A percentile compares a stretch with the other conserved stretches of the same genome.
Evolutionary conservation across 2,888 invertebrate genomes (phyloP).

Genomic region (Leucozona laternaria): DNA sequence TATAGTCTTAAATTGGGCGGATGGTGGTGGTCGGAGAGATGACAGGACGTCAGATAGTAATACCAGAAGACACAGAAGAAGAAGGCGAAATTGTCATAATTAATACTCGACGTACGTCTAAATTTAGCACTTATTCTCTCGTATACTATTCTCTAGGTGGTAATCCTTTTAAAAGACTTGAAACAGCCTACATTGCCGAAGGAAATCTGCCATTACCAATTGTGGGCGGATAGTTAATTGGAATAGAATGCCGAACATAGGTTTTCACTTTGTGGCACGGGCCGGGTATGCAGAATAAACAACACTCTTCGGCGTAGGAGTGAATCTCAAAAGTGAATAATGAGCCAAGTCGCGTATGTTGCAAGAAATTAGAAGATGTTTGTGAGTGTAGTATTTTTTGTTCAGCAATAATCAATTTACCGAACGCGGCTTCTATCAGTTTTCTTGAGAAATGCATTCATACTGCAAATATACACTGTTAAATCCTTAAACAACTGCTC

Average conservation of each 20-base stretch:
- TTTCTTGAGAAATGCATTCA: constrained; percentile 53
- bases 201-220: constrained; percentile 73
- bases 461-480: constrained; percentile 41
- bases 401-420: constrained; percentile 52
- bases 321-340: constrained; percentile 68
- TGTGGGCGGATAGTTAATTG: constrained; percentile 76
- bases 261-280: constrained; percentile 71
- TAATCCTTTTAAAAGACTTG: constrained; percentile 59
- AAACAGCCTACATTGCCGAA: constrained; percentile 20
- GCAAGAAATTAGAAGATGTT: constrained; percentile 31
- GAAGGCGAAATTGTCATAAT: constrained; percentile 74
- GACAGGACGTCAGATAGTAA: constrained; percentile 73
- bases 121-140: constrained; percentile 70
- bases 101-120: constrained; percentile 71
- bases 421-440: constrained; percentile 37
- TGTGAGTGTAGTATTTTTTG: constrained; percentile 9
- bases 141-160: constrained; percentile 53
- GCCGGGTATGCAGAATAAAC: constrained; percentile 14
- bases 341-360: constrained; percentile 36
- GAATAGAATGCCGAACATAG: constrained; percentile 74
- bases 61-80: constrained; percentile 56
- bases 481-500: constrained; percentile 61
- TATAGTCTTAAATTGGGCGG: constrained; percentile 43
- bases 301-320: constrained; percentile 61
- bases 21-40: constrained; percentile 60